Base-by-base conservation (phyloP, 2,113 vertebrate genomes). In the Dicentrarchus labrax region DNA sequence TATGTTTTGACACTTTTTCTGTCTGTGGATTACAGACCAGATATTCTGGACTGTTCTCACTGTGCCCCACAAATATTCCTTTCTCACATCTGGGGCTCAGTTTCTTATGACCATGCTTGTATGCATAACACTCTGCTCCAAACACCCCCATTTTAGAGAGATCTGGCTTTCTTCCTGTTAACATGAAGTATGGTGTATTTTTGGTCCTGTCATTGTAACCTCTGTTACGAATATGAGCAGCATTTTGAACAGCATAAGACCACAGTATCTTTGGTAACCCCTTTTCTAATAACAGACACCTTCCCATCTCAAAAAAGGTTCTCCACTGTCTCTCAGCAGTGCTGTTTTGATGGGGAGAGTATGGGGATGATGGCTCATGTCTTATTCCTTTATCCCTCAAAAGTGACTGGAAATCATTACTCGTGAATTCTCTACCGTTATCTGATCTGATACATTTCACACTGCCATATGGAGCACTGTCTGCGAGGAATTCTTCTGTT, bases 41-140 rank as follows among this genome's bases (percentile, higher is more conserved):
- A 9, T 47, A 47, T 47, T 9, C 45, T 3, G 10, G 45, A 12
- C 45, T 47, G 45, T 47, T 47, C 11, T 47, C 12, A 47, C 11
- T 12, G 11, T 47, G 11, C 8, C 45, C 45, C 8, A 47, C 45
- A 47, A 47, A 47, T 47, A 47, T 47, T 3, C 45, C 45, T 12
- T 47, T 47, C 11, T 47, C 53, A 68, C 84, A 76, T 36, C 72
- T 71, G 10, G 60, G 38, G 6, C 76, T 66, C 8, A 81, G 45
- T 36, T 81, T 82, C 21, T 73, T 59, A 9, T 86, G 69, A 19
- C 72, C 67, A 21, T 86, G 67, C 11, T 61, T 72, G 60, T 82
- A 72, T 1, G 67, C 38, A 41, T 79, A 79, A 57, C 76, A 84
- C 9, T 61, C 30, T 15, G 76, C 74, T 47, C 87, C 83, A 76